Base-by-base conservation (phyloP, 2,888 invertebrate genomes). In the Cancer borealis region DNA sequence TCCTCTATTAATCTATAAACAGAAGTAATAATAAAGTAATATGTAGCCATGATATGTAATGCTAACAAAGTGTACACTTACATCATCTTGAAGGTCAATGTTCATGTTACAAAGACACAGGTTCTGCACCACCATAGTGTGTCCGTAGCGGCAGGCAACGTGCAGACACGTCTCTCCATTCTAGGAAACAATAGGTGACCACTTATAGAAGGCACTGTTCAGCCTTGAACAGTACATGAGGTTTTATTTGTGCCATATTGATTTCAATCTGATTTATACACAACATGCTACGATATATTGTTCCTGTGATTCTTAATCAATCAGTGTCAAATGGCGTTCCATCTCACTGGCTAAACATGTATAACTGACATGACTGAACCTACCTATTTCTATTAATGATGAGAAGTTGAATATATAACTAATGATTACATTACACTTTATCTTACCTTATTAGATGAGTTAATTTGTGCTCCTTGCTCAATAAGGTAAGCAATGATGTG, bases 91-190 rank as follows among this genome's bases (percentile, higher is more conserved):
- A 21, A 97, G 96, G 96, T 97, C 97, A 79, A 97, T 96, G 96
- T 97, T 96, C 21, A 96, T 96, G 26, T 96, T 96, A 91, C 96
- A 96, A 49, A 96, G 95, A 92, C 97, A 96, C 92, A 97, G 96
- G 95, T 96, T 96, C 92, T 97, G 96, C 79, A 97, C 97, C 4
- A 97, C 96, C 26, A 96, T 96, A 3, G 96, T 96, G 95, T 97
- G 97, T 12, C 97, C 97, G 96, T 97, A 97, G 46, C 97, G 96
- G 2, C 97, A 97, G 39, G 97, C 97, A 93, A 97, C 97, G 96
- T 98, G 98, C 88, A 97, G 96, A 30, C 97, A 97, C 54, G 97
- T 97, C 96, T 98, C 97, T 88, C 97, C 97, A 96, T 97, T 97
- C 97, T 97, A 46, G 0, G 10, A 60, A 21, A 66, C 30, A 4